These are phyloP conservation scores for Enteromius fasciolatus DNA, from an alignment of 2,797 vertebrate species.

Conservation along the genomic window DNA sequence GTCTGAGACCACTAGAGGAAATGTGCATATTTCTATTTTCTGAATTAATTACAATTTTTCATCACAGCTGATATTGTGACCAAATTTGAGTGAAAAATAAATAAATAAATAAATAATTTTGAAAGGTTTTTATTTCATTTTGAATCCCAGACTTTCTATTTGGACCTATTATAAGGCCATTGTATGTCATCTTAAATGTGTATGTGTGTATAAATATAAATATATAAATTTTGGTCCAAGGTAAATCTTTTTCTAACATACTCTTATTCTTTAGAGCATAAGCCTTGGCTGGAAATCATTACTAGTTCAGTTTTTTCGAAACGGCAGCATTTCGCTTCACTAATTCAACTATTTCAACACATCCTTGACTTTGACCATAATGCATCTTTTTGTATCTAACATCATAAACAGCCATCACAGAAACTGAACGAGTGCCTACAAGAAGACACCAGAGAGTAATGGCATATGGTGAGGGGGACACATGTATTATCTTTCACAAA, in stretches of 20 bases:
- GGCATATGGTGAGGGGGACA: slow-evolving; percentile 15
- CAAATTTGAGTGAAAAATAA: not conserved
- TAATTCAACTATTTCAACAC: slow-evolving; percentile 6
- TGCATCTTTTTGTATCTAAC: not conserved
- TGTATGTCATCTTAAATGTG: not conserved
- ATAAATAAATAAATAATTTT: not conserved
- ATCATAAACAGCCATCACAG: not conserved
- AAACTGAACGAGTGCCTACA: slow-evolving; percentile 17
- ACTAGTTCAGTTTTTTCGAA: slow-evolving; percentile 3
- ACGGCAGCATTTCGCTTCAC: slow-evolving; percentile 1
- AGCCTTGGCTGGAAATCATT: slow-evolving; percentile 9
- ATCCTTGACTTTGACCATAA: slow-evolving; percentile 33
- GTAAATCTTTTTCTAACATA: not conserved
- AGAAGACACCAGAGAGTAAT: slow-evolving; percentile 4
- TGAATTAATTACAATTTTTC: not conserved
- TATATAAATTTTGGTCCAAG: not conserved
- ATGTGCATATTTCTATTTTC: not conserved
- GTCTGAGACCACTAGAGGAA: not conserved
- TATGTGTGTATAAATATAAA: no score
- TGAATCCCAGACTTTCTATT: not conserved
- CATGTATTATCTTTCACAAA: not conserved
- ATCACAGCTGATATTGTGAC: not conserved
- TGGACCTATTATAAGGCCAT: not conserved
- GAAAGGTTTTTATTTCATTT: not conserved
- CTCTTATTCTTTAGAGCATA: not conserved